Evolutionary conservation across 2,113 vertebrate genomes (phyloP), one percentile per base, ranked within the genome.

Genomic region (Pica pica): DNA sequence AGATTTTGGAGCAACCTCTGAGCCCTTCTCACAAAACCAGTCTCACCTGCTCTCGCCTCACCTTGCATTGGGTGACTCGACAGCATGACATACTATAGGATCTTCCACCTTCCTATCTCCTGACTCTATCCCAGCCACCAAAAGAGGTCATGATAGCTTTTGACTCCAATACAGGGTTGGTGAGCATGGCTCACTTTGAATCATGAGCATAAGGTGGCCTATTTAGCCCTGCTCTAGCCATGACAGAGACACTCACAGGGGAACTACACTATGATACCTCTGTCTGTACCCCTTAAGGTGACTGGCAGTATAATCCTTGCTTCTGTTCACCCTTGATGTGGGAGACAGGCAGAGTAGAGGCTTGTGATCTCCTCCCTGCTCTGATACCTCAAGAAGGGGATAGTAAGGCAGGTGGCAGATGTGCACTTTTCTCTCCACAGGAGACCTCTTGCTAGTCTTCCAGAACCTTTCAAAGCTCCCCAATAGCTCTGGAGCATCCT

Each of bases 1-100:
- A 44, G 69, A 85, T 57, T 94, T 41, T 90, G 67, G 21, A 83
- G 37, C 57, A 81, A 63, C 37, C 70, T 82, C 30, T 39, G 53
- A 94, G 63, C 4, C 37, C 35, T 92, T 73, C 46, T 80, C 46
- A 86, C 75, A 74, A 74, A 96, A 94, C 88, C 68, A 74, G 96
- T 74, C 67, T 24, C 75, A 90, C 88, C 50, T 55, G 88, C 55
- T 92, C 59, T 60, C 2, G 7, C 26, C 49, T 83, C 42, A 80
- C 27, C 44, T 83, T 49, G 17, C 17, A 68, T 0, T 1, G 67
- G 78, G 55, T 56, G 37, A 71, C 65, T 71, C 1, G 3, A 76
- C 28, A 91, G 61, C 41, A 28, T 78, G 84, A 94, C 52, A 81
- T 77, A 83, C 20, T n/a, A 37, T 2, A 9, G 28, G 15, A 75